Conservation (phyloP, 2,888 invertebrate genomes). For the Drosophila aldrichi region DNA sequence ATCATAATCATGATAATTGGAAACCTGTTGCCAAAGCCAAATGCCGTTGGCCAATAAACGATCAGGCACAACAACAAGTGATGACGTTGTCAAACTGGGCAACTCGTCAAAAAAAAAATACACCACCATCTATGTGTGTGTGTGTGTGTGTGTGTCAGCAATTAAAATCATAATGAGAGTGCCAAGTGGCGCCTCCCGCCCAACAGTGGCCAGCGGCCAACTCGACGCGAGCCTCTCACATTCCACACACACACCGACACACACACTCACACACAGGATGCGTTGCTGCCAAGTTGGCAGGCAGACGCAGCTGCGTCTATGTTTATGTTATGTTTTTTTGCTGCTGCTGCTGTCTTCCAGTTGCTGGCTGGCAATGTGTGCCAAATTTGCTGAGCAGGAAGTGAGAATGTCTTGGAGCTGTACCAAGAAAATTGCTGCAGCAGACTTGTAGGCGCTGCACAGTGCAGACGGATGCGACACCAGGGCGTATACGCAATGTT, state of each 20-base stretch:
- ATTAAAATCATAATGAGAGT: conserved; percentile 80
- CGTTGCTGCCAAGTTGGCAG: conserved; percentile 60
- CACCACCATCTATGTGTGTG: conserved; percentile 14
- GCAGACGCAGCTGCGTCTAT: conserved; percentile 53
- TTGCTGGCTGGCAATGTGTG: conserved; percentile 42
- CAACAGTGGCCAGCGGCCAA: conserved; percentile 73
- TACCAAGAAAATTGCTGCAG: conserved; percentile 71
- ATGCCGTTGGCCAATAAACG: conserved; percentile 76
- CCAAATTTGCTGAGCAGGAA: conserved; percentile 48
- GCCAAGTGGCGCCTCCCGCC: conserved; percentile 61
- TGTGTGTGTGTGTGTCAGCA: conserved; percentile 70
- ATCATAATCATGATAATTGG: conserved; percentile 67
- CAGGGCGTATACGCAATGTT: conserved; percentile 62
- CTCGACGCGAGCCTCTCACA: conserved; percentile 57
- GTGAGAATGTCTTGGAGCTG: conserved; percentile 46
- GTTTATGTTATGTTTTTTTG: conserved; percentile 58
- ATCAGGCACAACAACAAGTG: conserved; percentile 55
- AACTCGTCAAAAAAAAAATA: conserved; percentile 83
- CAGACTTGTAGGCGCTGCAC: conserved; percentile 83
- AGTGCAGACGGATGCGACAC: conserved; percentile 75
- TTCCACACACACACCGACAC: conserved; percentile 51
- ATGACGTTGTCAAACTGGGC: conserved; percentile 80
- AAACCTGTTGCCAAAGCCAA: conserved; percentile 73
- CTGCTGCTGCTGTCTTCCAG: conserved; percentile 35
- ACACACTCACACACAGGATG: conserved; percentile 45